Conservation (phyloP, 2,888 invertebrate species). For the Hymenopus coronatus region DNA sequence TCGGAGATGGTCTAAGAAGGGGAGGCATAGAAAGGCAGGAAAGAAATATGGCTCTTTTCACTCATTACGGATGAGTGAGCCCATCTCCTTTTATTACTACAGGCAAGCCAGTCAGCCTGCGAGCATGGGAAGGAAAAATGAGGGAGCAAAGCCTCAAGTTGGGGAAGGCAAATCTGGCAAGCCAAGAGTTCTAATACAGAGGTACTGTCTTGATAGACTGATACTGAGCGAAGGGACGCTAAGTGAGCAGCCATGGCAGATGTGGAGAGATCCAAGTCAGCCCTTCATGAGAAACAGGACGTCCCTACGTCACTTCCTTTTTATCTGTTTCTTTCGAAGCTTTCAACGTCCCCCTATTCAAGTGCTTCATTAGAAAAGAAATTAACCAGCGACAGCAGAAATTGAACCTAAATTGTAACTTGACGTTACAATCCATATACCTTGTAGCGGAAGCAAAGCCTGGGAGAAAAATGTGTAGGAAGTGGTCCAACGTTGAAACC, state of each 20-base stretch:
- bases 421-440: too few relatives aligned
- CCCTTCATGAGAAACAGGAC: not conserved
- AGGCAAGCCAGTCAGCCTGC: slow-evolving; percentile 7
- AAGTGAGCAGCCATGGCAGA: not conserved
- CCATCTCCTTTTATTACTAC: slow-evolving; percentile 24
- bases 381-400: not conserved
- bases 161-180: not conserved
- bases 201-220: not conserved
- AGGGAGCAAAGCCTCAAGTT: not conserved
- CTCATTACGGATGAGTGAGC: slow-evolving; percentile 26
- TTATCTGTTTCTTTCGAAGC: not conserved
- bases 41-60: slow-evolving; percentile 16
- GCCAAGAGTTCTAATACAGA: not conserved
- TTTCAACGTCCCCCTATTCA: not conserved
- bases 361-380: not conserved
- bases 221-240: not conserved
- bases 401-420: not conserved
- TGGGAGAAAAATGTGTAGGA: not conserved
- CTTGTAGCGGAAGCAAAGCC: not conserved
- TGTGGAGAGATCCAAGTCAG: not conserved
- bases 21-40: not conserved
- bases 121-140: not conserved
- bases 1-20: not conserved
- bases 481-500: too few relatives aligned
- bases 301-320: not conserved